phyloP scores from a whole-genome alignment of 2,113 vertebrate species.

The Uria aalge region DNA sequence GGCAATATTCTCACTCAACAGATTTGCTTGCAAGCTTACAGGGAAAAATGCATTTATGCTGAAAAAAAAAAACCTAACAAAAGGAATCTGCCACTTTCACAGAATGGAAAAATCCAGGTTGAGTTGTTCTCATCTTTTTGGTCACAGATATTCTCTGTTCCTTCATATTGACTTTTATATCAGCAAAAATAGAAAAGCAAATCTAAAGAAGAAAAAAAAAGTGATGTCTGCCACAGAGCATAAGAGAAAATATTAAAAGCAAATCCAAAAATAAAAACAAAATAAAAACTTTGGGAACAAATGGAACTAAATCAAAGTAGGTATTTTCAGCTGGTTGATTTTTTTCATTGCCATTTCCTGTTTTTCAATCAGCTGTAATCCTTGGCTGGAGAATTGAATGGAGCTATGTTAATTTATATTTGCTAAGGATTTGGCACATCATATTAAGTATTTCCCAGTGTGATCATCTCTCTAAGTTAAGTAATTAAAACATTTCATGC shows the following conservation, averaged over 20 bases:
- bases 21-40: background rate
- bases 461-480: constrained; percentile 41
- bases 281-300: background rate
- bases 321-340: background rate
- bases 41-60: background rate
- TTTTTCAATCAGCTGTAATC: constrained; percentile 35
- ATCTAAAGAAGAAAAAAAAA: background rate
- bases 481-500: constrained; percentile 55
- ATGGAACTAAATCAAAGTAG: background rate
- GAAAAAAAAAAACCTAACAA: background rate
- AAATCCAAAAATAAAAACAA: background rate
- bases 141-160: background rate
- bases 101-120: background rate
- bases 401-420: constrained; percentile 25
- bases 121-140: background rate
- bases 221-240: background rate
- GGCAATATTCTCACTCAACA: background rate
- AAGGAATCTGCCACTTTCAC: background rate
- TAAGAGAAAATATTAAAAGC: background rate
- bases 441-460: constrained; percentile 33
- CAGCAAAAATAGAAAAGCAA: background rate
- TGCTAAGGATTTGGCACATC: constrained; percentile 45
- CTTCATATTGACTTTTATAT: background rate
- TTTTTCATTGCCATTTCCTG: background rate
- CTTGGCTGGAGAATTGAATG: constrained; percentile 25